These are phyloP conservation scores for Panulirus ornatus DNA, from an alignment of 1,140 invertebrate genomes.

Conservation along the genomic window DNA sequence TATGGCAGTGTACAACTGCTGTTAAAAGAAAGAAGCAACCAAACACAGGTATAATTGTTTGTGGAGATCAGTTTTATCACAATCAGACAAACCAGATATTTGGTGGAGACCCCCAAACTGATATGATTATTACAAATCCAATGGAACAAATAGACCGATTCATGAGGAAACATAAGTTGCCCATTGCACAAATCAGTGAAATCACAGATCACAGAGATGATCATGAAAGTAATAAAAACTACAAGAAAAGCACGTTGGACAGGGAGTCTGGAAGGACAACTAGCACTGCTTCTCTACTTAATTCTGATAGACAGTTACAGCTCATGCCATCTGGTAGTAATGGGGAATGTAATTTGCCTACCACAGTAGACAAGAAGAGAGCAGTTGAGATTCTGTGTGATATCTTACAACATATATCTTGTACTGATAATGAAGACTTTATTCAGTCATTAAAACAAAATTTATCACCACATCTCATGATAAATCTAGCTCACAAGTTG, in stretches of 20 bases:
- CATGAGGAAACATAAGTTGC: slow-evolving; percentile 44
- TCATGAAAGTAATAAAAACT: neutral
- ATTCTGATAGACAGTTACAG: slow-evolving; percentile 35
- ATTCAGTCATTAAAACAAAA: slow-evolving; percentile 50
- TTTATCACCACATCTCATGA: slow-evolving; percentile 53
- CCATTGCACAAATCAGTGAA: slow-evolving; percentile 51
- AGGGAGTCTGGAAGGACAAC: neutral
- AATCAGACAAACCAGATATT: slow-evolving; percentile 60
- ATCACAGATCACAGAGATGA: slow-evolving; percentile 17
- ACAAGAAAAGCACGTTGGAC: slow-evolving; percentile 15
- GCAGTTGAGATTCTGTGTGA: slow-evolving; percentile 60
- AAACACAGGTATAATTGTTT: slow-evolving; percentile 3
- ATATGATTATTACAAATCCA: slow-evolving; percentile 66
- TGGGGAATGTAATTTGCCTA: neutral
- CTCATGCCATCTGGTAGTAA: neutral
- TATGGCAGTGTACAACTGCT: slow-evolving; percentile 36
- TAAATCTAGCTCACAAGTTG: slow-evolving; percentile 57
- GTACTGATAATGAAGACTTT: slow-evolving; percentile 51
- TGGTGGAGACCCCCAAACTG: slow-evolving; percentile 54
- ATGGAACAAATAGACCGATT: slow-evolving; percentile 52
- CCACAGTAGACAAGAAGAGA: slow-evolving; percentile 46
- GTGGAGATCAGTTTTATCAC: slow-evolving; percentile 58
- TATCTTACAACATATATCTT: slow-evolving; percentile 56
- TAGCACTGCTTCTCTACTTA: neutral
- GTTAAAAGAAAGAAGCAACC: slow-evolving; percentile 15